phyloP scores from a whole-genome alignment of 1,140 invertebrate genomes.

The Drosophila dunni region DNA sequence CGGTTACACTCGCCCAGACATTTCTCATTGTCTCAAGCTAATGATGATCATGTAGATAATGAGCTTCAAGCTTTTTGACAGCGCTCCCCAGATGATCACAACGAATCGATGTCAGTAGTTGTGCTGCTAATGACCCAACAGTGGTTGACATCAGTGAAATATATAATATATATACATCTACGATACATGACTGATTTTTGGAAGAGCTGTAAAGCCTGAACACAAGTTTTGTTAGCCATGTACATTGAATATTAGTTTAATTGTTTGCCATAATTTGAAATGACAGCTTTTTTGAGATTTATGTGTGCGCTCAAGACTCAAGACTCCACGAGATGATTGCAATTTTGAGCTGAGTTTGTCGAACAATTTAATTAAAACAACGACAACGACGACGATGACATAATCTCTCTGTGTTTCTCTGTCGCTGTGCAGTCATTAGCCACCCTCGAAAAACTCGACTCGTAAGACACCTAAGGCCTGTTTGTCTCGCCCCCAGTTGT shows the following conservation, averaged over 20 bases:
- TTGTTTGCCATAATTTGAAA: conserved; percentile 42
- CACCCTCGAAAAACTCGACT: conserved; percentile 53
- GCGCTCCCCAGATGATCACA: conserved; percentile 43
- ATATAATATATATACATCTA: background rate
- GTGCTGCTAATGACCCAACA: conserved; percentile 43
- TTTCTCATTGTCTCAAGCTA: conserved; percentile 20
- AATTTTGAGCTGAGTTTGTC: conserved; percentile 20
- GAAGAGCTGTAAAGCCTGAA: background rate
- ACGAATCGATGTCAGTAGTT: conserved; percentile 18
- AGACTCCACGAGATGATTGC: conserved; percentile 15
- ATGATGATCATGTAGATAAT: conserved; percentile 31
- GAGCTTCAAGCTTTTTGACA: conserved; percentile 60
- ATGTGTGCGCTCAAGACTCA: conserved; percentile 17
- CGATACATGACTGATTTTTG: background rate
- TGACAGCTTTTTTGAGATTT: conserved; percentile 56
- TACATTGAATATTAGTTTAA: conserved; percentile 73
- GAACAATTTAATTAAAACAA: conserved; percentile 78
- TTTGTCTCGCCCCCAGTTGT: conserved; percentile 48
- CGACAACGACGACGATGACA: conserved; percentile 57
- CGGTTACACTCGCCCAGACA: no score
- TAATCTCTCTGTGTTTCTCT: conserved; percentile 38
- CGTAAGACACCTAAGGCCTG: conserved; percentile 46
- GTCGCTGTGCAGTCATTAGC: conserved; percentile 40
- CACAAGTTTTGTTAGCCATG: conserved; percentile 24
- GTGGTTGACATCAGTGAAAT: no score